Conservation (phyloP, 2,113 vertebrate genomes). For the Prietella phreatophila region DNA sequence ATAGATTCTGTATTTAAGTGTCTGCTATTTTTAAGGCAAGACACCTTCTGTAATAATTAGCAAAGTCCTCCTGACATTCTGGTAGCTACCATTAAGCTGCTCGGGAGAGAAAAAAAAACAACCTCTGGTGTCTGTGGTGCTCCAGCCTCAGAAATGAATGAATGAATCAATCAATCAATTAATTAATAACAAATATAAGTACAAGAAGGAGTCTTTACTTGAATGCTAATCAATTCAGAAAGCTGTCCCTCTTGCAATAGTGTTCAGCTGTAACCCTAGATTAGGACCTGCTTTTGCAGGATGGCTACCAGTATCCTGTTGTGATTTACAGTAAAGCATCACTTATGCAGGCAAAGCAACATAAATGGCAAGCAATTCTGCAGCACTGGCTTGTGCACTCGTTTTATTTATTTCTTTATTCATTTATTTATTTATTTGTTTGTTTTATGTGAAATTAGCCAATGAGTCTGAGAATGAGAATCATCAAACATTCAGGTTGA, state of each 20-base stretch:
- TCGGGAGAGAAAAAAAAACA: too few relatives aligned
- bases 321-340: background rate
- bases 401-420: too few relatives aligned
- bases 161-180: background rate
- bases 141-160: background rate
- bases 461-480: background rate
- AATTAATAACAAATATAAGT: background rate
- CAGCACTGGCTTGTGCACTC: background rate
- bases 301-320: background rate
- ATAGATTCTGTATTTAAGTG: background rate
- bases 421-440: too few relatives aligned
- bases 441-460: background rate
- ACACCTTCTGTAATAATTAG: background rate
- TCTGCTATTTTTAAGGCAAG: constrained; percentile 1
- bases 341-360: background rate
- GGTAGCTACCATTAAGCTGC: background rate
- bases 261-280: background rate
- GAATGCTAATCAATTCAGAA: background rate
- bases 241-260: background rate
- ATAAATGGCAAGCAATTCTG: background rate
- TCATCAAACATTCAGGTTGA: background rate
- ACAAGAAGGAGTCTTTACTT: background rate
- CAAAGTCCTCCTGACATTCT: background rate
- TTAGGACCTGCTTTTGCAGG: background rate
- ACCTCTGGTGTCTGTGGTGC: background rate